phyloP scores from a whole-genome alignment of 53 echinoderm and acorn worm genomes.

The Mesocentrotus franciscanus region DNA sequence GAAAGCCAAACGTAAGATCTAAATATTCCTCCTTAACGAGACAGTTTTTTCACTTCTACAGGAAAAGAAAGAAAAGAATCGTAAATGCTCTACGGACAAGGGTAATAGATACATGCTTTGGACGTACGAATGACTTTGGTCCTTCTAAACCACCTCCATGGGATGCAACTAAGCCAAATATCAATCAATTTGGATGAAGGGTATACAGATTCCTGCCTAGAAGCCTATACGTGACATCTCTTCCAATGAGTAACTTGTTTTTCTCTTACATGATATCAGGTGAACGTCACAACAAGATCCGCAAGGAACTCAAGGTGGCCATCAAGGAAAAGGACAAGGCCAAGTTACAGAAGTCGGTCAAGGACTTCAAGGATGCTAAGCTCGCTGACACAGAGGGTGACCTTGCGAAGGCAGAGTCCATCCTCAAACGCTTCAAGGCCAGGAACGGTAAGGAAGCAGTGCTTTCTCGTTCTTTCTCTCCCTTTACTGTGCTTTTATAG shows the following conservation, averaged over 20 bases:
- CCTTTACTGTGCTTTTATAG: neutral
- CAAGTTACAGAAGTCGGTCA: constrained; percentile 81
- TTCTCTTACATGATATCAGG: constrained; percentile 64
- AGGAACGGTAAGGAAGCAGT: constrained; percentile 75
- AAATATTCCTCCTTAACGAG: neutral
- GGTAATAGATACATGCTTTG: too few relatives aligned
- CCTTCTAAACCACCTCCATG: too few relatives aligned
- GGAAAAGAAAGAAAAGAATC: too few relatives aligned
- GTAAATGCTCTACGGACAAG: too few relatives aligned
- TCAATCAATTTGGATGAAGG: too few relatives aligned
- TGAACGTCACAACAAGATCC: constrained; percentile 83
- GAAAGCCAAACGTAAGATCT: constrained; percentile 86
- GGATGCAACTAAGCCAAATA: too few relatives aligned
- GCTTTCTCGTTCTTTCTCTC: neutral
- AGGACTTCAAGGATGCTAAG: constrained; percentile 92
- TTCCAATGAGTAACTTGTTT: neutral
- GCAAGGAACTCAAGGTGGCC: constrained; percentile 93
- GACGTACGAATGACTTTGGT: too few relatives aligned
- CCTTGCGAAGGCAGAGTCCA: constrained; percentile 87
- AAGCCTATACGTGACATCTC: too few relatives aligned
- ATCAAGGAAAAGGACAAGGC: constrained; percentile 90
- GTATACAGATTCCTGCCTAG: too few relatives aligned
- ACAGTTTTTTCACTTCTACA: neutral
- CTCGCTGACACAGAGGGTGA: constrained; percentile 95
- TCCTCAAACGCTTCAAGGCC: constrained; percentile 87